A percentile compares a stretch with the other conserved stretches of the same genome.
phyloP scores from a whole-genome alignment of 2,113 vertebrate genomes.

The Scolopax mira region DNA sequence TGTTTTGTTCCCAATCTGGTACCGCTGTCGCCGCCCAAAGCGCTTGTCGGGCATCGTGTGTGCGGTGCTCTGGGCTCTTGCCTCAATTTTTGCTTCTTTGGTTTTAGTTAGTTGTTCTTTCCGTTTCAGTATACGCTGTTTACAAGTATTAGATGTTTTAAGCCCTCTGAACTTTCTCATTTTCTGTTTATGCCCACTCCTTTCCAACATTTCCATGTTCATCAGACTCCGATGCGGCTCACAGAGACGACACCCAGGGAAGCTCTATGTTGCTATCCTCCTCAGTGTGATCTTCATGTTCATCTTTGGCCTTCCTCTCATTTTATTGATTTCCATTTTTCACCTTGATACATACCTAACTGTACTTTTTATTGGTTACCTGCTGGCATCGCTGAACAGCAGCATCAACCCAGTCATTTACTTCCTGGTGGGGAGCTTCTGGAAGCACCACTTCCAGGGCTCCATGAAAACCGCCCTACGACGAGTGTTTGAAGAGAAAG shows the following conservation, averaged over 20 bases:
- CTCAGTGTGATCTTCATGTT: not conserved
- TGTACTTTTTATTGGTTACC: too few relatives aligned
- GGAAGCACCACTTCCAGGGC: too few relatives aligned
- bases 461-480: too few relatives aligned
- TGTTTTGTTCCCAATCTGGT: not conserved
- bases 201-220: not conserved
- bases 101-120: not conserved
- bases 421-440: too few relatives aligned
- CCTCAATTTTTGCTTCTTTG: not conserved
- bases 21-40: not conserved
- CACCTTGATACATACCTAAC: too few relatives aligned
- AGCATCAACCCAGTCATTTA: too few relatives aligned
- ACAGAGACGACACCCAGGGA: not conserved
- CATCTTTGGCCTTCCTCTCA: not conserved
- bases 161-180: not conserved
- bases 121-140: fast-evolving
- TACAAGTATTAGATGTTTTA: fast-evolving
- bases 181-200: not conserved
- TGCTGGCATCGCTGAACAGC: too few relatives aligned
- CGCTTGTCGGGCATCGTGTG: not conserved
- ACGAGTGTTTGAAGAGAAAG: too few relatives aligned
- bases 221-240: not conserved
- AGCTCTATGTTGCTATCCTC: not conserved
- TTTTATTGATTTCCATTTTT: not conserved
- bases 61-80: not conserved